A percentile compares a stretch with the other conserved stretches of the same genome.
phyloP scores from a whole-genome alignment of 2,888 invertebrate genomes.

The Priapulus caudatus region DNA sequence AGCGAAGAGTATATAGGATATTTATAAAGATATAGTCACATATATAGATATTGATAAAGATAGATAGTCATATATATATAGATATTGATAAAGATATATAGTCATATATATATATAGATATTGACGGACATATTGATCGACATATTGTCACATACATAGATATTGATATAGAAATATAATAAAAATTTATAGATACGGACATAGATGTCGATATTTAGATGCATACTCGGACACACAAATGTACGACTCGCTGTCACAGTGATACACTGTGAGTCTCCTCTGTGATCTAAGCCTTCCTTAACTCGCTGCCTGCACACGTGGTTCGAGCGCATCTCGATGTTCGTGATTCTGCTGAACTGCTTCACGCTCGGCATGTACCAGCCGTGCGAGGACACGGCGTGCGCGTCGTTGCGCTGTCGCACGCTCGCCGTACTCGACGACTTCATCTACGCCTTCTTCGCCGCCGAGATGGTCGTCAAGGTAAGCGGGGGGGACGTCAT shows the following conservation, averaged over 20 bases:
- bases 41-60: no score
- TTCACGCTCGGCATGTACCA: constrained; percentile 98
- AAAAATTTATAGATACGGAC: no score
- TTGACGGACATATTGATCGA: no score
- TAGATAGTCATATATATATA: no score
- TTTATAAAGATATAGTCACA: no score
- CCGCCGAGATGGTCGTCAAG: constrained; percentile 69
- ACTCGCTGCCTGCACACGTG: constrained; percentile 51
- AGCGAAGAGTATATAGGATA: no score
- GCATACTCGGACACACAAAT: no score
- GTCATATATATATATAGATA: no score
- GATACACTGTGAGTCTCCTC: constrained; percentile 11
- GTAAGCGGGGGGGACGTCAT: constrained; percentile 88
- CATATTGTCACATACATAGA: no score
- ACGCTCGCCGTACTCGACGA: constrained; percentile 74
- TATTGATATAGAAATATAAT: no score
- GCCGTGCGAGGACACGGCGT: constrained; percentile 76
- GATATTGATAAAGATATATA: no score
- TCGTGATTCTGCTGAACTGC: constrained; percentile 95
- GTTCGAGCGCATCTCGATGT: constrained; percentile 98
- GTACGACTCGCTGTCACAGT: background rate
- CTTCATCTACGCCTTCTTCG: constrained; percentile 85
- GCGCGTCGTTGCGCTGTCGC: constrained; percentile 45
- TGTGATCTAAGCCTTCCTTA: constrained; percentile 26
- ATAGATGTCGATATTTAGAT: constrained; percentile 4